Evolutionary conservation across 2,797 vertebrate genomes (phyloP), one percentile per base, ranked within the genome.

Genomic region (Hylomyscus alleni): DNA sequence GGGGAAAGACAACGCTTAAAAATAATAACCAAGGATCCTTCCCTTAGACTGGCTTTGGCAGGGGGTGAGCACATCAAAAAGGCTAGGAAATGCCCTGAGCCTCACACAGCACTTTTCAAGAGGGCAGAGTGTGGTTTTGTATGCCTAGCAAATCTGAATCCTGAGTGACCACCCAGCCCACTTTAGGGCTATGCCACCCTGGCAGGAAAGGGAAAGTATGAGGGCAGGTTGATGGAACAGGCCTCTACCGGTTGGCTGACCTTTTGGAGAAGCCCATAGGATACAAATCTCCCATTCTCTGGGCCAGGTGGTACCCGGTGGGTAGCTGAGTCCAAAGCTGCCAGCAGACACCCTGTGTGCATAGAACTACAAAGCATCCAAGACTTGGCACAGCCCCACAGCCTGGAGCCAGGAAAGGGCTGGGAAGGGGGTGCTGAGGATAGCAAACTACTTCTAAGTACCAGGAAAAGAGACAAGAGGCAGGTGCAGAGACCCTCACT

Each of bases 231-330:
- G 72, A 24, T 1, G 14, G 47, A 65, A 77, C 2, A 3, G 67
- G 62, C 80, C 89, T 82, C 86, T 85, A 62, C 2, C 1, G 84
- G 76, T 90, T 95, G 95, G 89, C 93, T 96, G 96, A 98, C 97
- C 93, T 97, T 97, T 95, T 73, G 22, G 44, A 52, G 44, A 94
- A 96, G 75, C 89, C 93, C 77, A 91, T n/a, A 69, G 81, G 88
- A 52, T 26, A 93, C 90, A 85, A 84, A 89, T 81, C 81, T 88
- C 40, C 93, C n/a, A 65, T 77, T 90, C 83, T 86, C 86, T 76
- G 69, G 84, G 67, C 90, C 97, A 96, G 95, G 95, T 96, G 96
- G 96, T 73, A 34, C 95, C 65, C 83, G 44, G 96, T 50, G 0
- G 95, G 93, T 52, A 29, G 37, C 95, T 20, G 2, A 85, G 65